phyloP scores from a whole-genome alignment of 2,113 vertebrate species.

The Chloropsis cyanopogon region DNA sequence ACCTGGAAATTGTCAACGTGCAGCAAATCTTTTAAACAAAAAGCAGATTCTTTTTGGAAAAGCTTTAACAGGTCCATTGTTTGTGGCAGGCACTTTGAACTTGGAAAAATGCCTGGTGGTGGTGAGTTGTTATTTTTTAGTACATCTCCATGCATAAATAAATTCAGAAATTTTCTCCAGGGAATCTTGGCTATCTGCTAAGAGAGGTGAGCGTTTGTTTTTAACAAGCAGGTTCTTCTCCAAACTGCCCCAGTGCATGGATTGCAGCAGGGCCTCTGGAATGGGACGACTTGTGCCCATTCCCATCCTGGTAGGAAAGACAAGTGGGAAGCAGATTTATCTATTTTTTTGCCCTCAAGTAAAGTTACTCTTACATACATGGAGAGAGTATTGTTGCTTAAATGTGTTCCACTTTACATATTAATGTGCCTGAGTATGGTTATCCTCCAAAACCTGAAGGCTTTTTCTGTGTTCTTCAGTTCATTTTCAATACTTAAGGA shows the following conservation, averaged over 20 bases:
- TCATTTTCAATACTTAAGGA: neutral
- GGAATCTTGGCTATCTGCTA: neutral
- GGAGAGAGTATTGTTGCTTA: neutral
- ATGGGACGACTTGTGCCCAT: neutral
- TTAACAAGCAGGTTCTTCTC: neutral
- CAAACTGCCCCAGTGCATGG: neutral
- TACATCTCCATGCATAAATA: neutral
- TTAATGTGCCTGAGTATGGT: neutral
- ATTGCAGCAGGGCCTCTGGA: neutral
- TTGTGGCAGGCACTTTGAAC: neutral
- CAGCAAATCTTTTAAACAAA: neutral
- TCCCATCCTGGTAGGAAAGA: neutral
- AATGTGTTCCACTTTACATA: neutral
- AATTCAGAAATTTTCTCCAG: neutral
- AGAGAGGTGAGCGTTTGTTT: neutral
- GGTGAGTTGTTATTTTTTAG: neutral
- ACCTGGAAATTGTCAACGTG: neutral
- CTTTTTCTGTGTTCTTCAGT: neutral
- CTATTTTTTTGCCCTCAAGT: neutral
- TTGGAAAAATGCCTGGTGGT: neutral
- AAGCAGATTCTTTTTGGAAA: neutral
- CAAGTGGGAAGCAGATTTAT: neutral
- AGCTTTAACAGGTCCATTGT: neutral
- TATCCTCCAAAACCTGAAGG: neutral
- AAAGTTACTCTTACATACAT: neutral